Evolutionary conservation across 2,113 vertebrate species (phyloP).

Genomic region (Diphyllodes magnificus): DNA sequence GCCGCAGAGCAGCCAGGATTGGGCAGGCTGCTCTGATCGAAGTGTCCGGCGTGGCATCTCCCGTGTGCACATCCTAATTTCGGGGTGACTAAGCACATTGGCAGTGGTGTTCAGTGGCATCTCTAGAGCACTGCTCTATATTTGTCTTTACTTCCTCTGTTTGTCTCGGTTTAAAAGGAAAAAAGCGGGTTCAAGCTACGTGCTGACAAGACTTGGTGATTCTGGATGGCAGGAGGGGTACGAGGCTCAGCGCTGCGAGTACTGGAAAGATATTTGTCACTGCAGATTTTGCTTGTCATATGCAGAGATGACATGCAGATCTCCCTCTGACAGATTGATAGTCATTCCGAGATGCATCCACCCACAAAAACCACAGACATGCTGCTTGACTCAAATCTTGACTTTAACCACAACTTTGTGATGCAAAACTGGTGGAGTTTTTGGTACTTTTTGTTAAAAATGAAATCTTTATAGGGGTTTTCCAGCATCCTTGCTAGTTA

Average conservation of each 20-base stretch:
- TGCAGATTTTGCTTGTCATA: constrained; percentile 50
- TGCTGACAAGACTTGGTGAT: background rate
- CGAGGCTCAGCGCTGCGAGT: background rate
- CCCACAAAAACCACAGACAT: constrained; percentile 80
- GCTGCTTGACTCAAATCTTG: constrained; percentile 74
- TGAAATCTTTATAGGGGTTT: constrained; percentile 75
- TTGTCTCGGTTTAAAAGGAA: background rate
- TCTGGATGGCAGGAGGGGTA: background rate
- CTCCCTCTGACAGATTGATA: constrained; percentile 51
- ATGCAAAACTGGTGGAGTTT: constrained; percentile 83
- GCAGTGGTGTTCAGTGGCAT: background rate
- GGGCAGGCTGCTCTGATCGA: background rate
- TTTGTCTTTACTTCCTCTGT: constrained; percentile 17
- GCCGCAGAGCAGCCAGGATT: background rate
- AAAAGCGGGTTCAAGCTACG: background rate
- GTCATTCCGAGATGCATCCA: constrained; percentile 65
- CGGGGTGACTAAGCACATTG: background rate
- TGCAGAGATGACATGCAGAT: constrained; percentile 31
- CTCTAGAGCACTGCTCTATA: background rate
- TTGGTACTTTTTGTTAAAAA: constrained; percentile 82
- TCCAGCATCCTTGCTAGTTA: constrained; percentile 70
- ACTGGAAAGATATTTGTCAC: constrained; percentile 40
- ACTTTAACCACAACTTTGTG: constrained; percentile 75
- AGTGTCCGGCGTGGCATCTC: rapidly evolving
- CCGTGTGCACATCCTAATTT: rapidly evolving